These are phyloP conservation scores for Thumatha senex DNA, from an alignment of 2,888 invertebrate species.

Conservation along the genomic window DNA sequence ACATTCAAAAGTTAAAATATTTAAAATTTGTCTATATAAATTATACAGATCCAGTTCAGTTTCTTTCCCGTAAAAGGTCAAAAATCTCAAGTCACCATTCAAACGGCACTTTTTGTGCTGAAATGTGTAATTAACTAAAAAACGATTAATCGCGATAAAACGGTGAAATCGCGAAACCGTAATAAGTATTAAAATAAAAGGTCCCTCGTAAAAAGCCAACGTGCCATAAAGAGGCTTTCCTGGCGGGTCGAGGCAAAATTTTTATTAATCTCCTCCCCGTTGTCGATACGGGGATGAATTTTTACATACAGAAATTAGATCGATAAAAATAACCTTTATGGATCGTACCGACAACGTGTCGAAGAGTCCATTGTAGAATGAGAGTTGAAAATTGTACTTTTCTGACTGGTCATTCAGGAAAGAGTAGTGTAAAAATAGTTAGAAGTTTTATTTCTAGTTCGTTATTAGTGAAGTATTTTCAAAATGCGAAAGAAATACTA, in stretches of 20 bases:
- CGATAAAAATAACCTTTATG: conserved; percentile 45
- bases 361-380: not conserved
- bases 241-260: conserved; percentile 65
- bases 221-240: conserved; percentile 74
- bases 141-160: conserved; percentile 70
- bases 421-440: too few relatives aligned
- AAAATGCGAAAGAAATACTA: too few relatives aligned
- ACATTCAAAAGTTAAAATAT: too few relatives aligned
- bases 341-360: conserved; percentile 20
- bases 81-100: conserved; percentile 30
- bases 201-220: conserved; percentile 72
- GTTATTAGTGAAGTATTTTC: too few relatives aligned
- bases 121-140: conserved; percentile 67
- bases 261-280: conserved; percentile 74
- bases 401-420: not conserved
- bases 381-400: not conserved
- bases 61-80: conserved; percentile 1
- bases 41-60: not conserved
- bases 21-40: not conserved
- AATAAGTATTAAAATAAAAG: conserved; percentile 77
- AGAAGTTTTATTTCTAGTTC: too few relatives aligned
- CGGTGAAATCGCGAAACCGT: conserved; percentile 68
- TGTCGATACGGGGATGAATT: conserved; percentile 55
- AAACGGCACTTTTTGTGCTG: conserved; percentile 44
- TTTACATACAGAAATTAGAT: conserved; percentile 68